Evolutionary conservation across 1,140 invertebrate species (phyloP).

Genomic region (Caenorhabditis brenneri): DNA sequence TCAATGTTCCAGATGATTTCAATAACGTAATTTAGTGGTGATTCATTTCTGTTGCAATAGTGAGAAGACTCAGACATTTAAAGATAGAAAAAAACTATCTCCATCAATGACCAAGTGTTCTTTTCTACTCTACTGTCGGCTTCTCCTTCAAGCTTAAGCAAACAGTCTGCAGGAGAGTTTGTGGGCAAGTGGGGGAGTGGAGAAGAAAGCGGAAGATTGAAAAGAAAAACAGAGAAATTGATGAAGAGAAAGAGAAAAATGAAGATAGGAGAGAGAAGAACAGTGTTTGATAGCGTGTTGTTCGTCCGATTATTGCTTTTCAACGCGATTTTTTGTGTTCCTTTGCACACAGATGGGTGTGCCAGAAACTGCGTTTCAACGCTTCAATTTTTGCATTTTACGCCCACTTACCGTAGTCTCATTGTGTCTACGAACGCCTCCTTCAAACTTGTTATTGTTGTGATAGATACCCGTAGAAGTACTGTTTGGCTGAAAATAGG

Average conservation of each 20-base stretch:
- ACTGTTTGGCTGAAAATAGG: background rate
- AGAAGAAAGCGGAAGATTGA: too few species aligned
- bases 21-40: too few species aligned
- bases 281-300: constrained; percentile 10
- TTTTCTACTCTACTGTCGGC: background rate
- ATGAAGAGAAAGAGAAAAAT: background rate
- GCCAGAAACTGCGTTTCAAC: background rate
- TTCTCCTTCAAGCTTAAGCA: constrained; percentile 19
- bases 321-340: background rate
- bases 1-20: too few species aligned
- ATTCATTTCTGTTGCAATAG: background rate
- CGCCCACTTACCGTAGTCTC: background rate
- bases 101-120: constrained; percentile 33
- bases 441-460: constrained; percentile 28
- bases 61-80: background rate
- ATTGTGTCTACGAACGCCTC: background rate
- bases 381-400: background rate
- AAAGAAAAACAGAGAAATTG: background rate
- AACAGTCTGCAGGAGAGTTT: background rate
- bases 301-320: constrained; percentile 7
- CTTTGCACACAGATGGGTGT: background rate
- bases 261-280: background rate
- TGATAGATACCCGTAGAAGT: background rate
- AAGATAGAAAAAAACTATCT: background rate
- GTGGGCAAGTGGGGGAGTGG: background rate